A percentile compares a stretch with the other conserved stretches of the same genome.
Conservation (phyloP, 2,113 vertebrate genomes). For the Myotis yumanensis region DNA sequence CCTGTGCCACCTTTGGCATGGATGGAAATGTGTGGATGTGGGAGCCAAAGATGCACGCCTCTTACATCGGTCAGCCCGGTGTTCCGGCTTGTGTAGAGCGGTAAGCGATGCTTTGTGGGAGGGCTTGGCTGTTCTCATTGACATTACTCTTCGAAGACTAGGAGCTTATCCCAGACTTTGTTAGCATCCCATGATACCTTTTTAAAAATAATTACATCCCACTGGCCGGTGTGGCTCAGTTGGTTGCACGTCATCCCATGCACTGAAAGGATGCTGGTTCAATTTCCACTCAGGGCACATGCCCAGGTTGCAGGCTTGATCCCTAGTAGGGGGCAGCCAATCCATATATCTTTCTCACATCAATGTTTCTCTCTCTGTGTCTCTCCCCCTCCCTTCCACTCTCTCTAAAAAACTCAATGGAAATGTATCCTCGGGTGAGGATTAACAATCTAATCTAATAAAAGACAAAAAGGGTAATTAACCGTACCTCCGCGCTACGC, state of each 20-base stretch:
- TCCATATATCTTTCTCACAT: background rate
- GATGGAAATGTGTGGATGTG: background rate
- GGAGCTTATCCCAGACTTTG: background rate
- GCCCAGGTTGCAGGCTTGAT: background rate
- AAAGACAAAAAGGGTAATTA: too few species aligned
- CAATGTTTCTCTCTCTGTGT: background rate
- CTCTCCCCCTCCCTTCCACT: too few species aligned
- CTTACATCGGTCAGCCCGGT: background rate
- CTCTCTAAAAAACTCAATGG: too few species aligned
- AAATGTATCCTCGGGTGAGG: too few species aligned
- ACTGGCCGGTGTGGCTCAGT: background rate
- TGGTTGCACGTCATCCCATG: background rate
- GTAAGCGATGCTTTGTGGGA: background rate
- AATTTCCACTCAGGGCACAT: background rate
- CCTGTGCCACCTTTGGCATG: background rate
- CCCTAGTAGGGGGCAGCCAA: background rate
- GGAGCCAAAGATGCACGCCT: background rate
- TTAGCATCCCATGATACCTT: constrained; percentile 30
- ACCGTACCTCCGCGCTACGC: too few species aligned
- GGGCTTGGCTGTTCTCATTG: constrained; percentile 17
- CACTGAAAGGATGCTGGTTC: background rate
- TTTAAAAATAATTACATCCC: constrained; percentile 44
- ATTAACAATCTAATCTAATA: too few species aligned
- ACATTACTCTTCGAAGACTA: background rate
- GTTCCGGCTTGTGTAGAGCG: background rate